phyloP scores from a whole-genome alignment of 2,888 invertebrate species.

The Synanthedon vespiformis region DNA sequence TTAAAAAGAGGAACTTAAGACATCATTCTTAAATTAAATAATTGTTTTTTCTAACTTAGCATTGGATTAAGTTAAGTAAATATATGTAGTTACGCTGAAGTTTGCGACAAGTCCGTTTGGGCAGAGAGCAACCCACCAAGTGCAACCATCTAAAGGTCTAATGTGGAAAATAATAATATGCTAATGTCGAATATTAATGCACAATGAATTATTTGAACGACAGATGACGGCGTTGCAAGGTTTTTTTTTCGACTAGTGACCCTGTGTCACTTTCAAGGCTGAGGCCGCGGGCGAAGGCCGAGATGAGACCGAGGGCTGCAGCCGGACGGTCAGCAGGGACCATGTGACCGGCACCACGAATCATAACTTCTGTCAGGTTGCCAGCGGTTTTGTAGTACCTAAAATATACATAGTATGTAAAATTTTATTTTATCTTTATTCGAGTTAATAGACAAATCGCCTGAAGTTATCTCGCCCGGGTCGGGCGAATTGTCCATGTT shows the following conservation, averaged over 20 bases:
- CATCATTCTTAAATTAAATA: too few species aligned
- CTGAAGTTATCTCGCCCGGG: too few species aligned
- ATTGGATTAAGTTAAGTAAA: too few species aligned
- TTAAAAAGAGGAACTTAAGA: too few species aligned
- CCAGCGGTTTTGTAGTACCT: slow-evolving; percentile 70
- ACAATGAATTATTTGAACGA: slow-evolving; percentile 17
- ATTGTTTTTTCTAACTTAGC: too few species aligned
- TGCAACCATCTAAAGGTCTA: too few species aligned
- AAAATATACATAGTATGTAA: slow-evolving; percentile 2
- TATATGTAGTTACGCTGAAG: too few species aligned
- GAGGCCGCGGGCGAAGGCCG: slow-evolving; percentile 67
- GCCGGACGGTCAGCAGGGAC: slow-evolving; percentile 74
- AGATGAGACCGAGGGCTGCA: slow-evolving; percentile 71
- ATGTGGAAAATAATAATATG: neutral
- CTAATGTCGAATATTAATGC: neutral
- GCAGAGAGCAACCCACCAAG: too few species aligned
- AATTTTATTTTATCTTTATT: neutral
- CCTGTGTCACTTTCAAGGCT: slow-evolving; percentile 42
- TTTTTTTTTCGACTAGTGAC: slow-evolving; percentile 41
- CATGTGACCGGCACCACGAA: slow-evolving; percentile 77
- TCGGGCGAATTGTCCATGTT: too few species aligned
- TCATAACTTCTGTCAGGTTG: slow-evolving; percentile 71
- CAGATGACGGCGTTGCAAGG: slow-evolving; percentile 26
- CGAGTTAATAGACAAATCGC: too few species aligned
- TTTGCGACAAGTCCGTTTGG: too few species aligned